Conservation (phyloP, 2,888 invertebrate genomes). For the Eurois occulta region DNA sequence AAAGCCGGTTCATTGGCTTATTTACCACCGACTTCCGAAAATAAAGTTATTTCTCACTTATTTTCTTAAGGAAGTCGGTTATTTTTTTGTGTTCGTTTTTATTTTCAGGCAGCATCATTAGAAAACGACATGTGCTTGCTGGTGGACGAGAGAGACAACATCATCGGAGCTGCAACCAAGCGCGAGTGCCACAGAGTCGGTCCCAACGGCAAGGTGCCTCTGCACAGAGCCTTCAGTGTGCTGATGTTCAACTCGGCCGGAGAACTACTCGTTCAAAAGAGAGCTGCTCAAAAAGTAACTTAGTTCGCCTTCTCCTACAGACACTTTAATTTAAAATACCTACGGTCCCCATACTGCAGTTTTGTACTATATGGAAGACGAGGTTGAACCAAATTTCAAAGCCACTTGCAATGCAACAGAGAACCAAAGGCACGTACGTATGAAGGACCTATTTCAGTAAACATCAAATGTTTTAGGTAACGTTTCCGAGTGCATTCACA, state of each 20-base stretch:
- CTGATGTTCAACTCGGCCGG: conserved; percentile 95
- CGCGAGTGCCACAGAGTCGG: conserved; percentile 93
- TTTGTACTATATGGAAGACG: neutral
- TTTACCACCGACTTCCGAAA: neutral
- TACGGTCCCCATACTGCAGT: neutral
- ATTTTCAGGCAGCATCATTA: conserved; percentile 41
- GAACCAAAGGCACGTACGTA: neutral
- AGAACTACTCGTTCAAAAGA: conserved; percentile 95
- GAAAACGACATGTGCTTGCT: conserved; percentile 88
- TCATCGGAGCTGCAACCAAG: conserved; percentile 94
- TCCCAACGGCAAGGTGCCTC: conserved; percentile 91
- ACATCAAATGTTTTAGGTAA: conserved; percentile 86
- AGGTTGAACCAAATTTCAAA: neutral
- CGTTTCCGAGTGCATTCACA: conserved; percentile 94
- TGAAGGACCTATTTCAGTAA: neutral
- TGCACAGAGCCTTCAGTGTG: conserved; percentile 98
- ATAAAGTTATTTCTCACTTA: neutral
- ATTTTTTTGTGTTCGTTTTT: neutral
- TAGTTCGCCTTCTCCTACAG: neutral
- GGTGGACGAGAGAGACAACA: conserved; percentile 94
- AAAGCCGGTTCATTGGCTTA: too few species aligned
- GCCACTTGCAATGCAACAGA: neutral
- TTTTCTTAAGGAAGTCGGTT: neutral
- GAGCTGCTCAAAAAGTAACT: conserved; percentile 92
- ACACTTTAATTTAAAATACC: neutral